phyloP scores from a whole-genome alignment of 2,797 vertebrate genomes.

The Eremophila alpestris region DNA sequence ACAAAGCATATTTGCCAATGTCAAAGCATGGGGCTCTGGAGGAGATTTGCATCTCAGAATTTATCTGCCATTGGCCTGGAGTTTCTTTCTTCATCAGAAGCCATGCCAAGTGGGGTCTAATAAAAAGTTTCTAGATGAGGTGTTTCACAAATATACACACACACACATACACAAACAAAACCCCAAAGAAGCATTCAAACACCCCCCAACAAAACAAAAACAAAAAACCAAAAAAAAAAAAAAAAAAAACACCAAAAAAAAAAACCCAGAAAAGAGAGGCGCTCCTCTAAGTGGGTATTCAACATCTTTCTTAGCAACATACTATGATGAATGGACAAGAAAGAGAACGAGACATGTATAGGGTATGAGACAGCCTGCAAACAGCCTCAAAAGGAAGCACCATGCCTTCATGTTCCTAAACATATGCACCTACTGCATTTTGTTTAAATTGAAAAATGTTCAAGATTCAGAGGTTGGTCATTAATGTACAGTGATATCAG shows the following conservation, averaged over 20 bases:
- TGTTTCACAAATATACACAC: background rate
- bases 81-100: background rate
- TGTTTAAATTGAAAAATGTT: background rate
- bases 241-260: too few species aligned
- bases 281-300: background rate
- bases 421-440: rapidly evolving
- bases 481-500: background rate
- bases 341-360: background rate
- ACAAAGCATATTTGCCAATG: rapidly evolving
- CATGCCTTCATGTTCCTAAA: background rate
- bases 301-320: background rate
- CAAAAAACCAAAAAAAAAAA: too few species aligned
- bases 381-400: background rate
- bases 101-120: background rate
- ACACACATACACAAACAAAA: background rate
- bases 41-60: background rate
- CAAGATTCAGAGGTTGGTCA: background rate
- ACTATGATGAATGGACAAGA: background rate
- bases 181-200: background rate
- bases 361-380: background rate
- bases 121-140: background rate
- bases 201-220: too few species aligned
- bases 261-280: rapidly evolving
- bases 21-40: background rate
- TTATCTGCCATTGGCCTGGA: background rate